Evolutionary conservation across 2,888 invertebrate genomes (phyloP), one percentile per base, ranked within the genome.

Genomic region (Stratiomys singularior): DNA sequence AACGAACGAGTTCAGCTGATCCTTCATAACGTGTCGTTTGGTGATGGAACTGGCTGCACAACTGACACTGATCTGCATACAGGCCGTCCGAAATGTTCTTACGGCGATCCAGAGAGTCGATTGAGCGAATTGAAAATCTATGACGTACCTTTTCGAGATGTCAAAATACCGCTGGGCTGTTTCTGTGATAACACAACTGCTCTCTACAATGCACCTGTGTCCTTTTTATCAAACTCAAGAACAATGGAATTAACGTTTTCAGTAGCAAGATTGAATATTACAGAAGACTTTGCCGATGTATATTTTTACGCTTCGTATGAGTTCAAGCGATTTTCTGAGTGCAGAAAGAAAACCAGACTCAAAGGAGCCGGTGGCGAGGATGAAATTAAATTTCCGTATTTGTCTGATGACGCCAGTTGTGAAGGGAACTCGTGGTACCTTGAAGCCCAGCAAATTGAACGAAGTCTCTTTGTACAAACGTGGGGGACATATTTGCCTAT

Each of bases 261-360:
- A 82, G 91, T 95, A 79, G 91, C 91, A 80, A 89, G 91, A 76
- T 91, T 96, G 88, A 90, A 91, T 82, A 91, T 95, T 76, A 91
- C 91, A 71, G 94, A 96, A 86, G 94, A 96, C 86, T 95, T 94
- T 85, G 91, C 94, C 37, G 92, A 93, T 83, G 89, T 96, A 76
- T 93, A 92, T 87, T 95, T 95, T 86, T 92, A 92, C 83, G 95
- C 93, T 5, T 87, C 89, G 13, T 93, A 92, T 83, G 92, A 93
- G 83, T 89, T 92, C 76, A 88, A 93, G 27, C 88, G 90, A 9
- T 89, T 90, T 79, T 88, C 90, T 0, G 92, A 92, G 80, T 93
- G 93, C 82, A 90, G 91, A 2, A 89, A 92, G 77, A 89, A 90
- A 80, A 90, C 92, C 81, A 87, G 92, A 78, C 86, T 93, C 7